Base-by-base conservation (phyloP, 92 coral and sea anemone species). In the Bergia puertoricense region DNA sequence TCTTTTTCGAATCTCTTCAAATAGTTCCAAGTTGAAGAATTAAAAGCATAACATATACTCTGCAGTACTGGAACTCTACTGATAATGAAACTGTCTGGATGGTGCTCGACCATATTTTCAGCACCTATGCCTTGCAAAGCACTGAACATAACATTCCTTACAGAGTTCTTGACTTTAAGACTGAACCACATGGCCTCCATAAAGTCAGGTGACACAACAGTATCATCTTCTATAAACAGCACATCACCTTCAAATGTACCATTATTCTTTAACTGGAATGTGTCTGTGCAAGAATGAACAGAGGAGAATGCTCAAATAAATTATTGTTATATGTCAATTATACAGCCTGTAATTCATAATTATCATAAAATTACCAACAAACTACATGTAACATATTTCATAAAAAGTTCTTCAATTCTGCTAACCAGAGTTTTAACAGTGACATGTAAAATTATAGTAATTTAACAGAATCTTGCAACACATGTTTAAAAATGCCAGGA, bases 121-220 rank as follows among this genome's bases (percentile, higher is more conserved):
- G 93, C 94, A 51, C 98, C 96, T 86, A 93, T 90, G 39, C 99
- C 97, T 77, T 96, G 98, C 10, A 97, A 89, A 3, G 98, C 92
- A 62, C 95, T 91, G 38, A 95, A 96, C 62, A 95, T 88, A 23
- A 94, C 91, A 74, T 91, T 91, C 37, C 88, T 88, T 67, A 95
- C 91, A 48, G 93, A 82, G 82, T 94, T 96, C 90, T 97, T 97
- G 71, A 97, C 98, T 66, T 67, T 89, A 68, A 94, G 91, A 22
- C 94, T 85, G 86, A 90, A 97, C 96, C 98, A 95, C 94, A 91
- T 91, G 74, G 93, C 97, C 71, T 95, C 96, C 97, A 97, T 92
- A 79, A 97, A 97, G 92, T 97, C 99, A 2, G 97, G 94, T 9
- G 99, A 92, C 45, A 97, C 86, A 56, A 97, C 93, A 10, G 96